phyloP scores from a whole-genome alignment of 2,888 invertebrate genomes.

The Eledona agricola region DNA sequence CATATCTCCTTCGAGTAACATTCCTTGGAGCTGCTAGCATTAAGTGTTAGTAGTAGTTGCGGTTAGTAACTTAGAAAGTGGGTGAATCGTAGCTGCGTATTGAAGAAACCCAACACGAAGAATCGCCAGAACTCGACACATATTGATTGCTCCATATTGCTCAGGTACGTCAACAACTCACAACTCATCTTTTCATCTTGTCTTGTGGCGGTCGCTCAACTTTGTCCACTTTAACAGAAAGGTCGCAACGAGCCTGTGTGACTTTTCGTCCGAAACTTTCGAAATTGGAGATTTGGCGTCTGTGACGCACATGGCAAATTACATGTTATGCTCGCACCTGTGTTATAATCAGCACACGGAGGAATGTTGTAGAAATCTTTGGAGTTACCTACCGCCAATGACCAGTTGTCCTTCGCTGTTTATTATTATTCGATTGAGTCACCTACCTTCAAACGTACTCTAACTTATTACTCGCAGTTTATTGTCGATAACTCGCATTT shows the following conservation, averaged over 20 bases:
- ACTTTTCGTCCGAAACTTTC: background rate
- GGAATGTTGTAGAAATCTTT: slow-evolving; percentile 31
- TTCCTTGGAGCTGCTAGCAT: too few relatives aligned
- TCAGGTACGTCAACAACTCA: too few relatives aligned
- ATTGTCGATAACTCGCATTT: too few relatives aligned
- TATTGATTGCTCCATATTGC: too few relatives aligned
- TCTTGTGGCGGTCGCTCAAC: too few relatives aligned
- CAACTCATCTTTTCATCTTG: too few relatives aligned
- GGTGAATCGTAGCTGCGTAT: slow-evolving; percentile 29
- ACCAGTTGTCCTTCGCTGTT: slow-evolving; percentile 34
- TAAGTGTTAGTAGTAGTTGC: too few relatives aligned
- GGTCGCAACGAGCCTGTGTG: background rate
- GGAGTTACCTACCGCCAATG: slow-evolving; percentile 28
- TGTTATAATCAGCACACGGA: slow-evolving; percentile 16
- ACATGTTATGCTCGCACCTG: too few relatives aligned
- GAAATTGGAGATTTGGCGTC: too few relatives aligned
- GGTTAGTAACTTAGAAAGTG: slow-evolving; percentile 34
- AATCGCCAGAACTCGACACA: background rate
- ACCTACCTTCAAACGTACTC: slow-evolving; percentile 36
- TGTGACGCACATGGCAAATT: slow-evolving; percentile 27
- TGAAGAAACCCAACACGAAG: background rate
- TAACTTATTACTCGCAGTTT: too few relatives aligned
- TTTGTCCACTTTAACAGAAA: too few relatives aligned
- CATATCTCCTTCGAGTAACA: slow-evolving; percentile 20
- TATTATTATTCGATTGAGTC: slow-evolving; percentile 28